Base-by-base conservation (phyloP, 2,113 vertebrate species). In the Poeciliopsis turrubarensis region DNA sequence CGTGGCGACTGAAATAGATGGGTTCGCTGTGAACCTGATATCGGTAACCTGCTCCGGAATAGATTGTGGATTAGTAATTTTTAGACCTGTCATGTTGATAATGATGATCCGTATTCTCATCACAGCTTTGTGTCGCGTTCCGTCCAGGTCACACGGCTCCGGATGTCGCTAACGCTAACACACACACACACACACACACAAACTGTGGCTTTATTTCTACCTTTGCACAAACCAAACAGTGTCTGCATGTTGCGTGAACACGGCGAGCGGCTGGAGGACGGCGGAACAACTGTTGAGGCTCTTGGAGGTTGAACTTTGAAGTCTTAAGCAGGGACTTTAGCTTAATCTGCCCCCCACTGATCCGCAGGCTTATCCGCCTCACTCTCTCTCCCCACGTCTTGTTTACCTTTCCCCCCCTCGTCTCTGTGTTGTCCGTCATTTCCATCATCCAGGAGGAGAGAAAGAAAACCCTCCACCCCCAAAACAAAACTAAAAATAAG, bases 311-410 rank as follows among this genome's bases (percentile, higher is more conserved):
- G 91, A 90, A 93, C 92, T 94, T 92, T 94, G 91, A 94, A 89
- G 92, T 92, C 91, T 91, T 93, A 94, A 94, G 92, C 90, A 76
- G 89, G 84, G 90, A 91, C 91, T 94, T 91, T 89, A 83, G 90
- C 77, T 90, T 94, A 94, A 94, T 93, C 92, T 91, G 84, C 82
- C 86, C 87, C 84, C 87, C 83, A 72, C 85, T 93, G 92, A 94
- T 94, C 92, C 91, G 27, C 44, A 22, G 86, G 90, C 93, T 94
- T 94, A 94, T 86, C 62, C 68, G 65, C 87, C 81, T 74, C 86
- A 57, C 39, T 41, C 39, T 41, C 72, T 25, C 79, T 51, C 84
- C 30, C 19, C 60, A 10, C 29, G 57, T 26, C 26, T 64, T 17
- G 32, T 39, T 68, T 44, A 10, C 19, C 29, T 51, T 66, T 0